Conservation (phyloP, 2,113 vertebrate species). For the Asarcornis scutulata region DNA sequence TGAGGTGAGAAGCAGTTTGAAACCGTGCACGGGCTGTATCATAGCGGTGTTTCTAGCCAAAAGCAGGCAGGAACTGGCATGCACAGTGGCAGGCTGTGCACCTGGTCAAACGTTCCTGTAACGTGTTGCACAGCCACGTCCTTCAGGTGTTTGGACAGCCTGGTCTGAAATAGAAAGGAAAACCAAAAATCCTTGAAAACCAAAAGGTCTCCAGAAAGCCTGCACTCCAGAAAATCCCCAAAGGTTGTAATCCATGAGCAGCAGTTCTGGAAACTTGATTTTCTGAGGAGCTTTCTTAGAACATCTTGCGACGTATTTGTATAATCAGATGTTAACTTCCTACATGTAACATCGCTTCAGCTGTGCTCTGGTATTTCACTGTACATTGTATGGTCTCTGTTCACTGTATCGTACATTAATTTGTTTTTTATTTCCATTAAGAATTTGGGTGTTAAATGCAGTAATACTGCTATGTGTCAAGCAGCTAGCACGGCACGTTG, state of each 20-base stretch:
- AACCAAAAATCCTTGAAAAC: background rate
- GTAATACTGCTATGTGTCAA: background rate
- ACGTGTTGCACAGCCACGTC: background rate
- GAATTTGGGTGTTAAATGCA: background rate
- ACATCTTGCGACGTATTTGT: background rate
- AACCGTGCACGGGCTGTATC: background rate
- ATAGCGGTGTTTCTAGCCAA: background rate
- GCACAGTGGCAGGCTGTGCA: no score
- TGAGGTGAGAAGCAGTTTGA: background rate
- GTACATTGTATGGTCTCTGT: background rate
- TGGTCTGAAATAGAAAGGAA: background rate
- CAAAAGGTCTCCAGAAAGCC: background rate
- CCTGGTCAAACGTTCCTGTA: accelerated
- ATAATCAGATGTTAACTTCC: background rate
- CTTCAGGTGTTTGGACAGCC: background rate
- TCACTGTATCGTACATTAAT: background rate
- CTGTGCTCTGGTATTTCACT: background rate
- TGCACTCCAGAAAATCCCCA: background rate
- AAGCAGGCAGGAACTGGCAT: background rate
- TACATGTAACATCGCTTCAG: background rate
- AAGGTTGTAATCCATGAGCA: background rate
- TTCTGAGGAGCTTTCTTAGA: background rate
- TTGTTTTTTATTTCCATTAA: background rate
- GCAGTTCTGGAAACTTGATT: background rate
- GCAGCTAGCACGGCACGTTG: background rate